Evolutionary conservation across 2,797 vertebrate species (phyloP), one percentile per base, ranked within the genome.

Genomic region (Danio jaintianensis): DNA sequence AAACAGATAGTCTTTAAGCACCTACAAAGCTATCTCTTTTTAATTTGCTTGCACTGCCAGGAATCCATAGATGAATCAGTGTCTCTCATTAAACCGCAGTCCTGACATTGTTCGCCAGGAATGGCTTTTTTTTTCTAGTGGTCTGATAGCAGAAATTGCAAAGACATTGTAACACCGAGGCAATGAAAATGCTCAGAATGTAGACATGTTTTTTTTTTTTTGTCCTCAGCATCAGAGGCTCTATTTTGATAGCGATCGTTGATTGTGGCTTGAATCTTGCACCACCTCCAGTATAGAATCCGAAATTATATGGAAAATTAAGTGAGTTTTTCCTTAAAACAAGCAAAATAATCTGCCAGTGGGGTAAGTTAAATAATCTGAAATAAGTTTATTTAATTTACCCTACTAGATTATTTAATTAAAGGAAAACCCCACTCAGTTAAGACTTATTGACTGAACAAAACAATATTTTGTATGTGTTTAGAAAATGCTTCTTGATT

Each of bases 81-180:
- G n/a, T 55, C 18, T 74, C 79, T 69, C 67, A 84, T 84, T 84
- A 84, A 81, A 78, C 56, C 74, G 11, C 67, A 59, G 56, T 71
- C 78, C 62, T 80, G 82, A 75, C 77, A 79, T 79, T 79, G 77
- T 79, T 71, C 67, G 3, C 53, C 29, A 78, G 66, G 10, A 67
- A 67, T 56, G n/a, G 45, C 43, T 70, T 29, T 29, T 79, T 68
- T 66, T 70, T 62, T 70, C 63, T 62, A 16, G 40, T 47, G 52
- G 55, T 62, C 53, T 43, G 67, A 70, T 61, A 79, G 67, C 45
- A 62, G 58, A 79, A 69, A 79, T 70, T 52, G 36, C 67, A 62
- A 36, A 66, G 45, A 70, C 56, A 16, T 62, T 62, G 43, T 75
- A 50, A 50, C 43, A 59, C 12, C 5, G 69, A 78, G 29, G 66